These are phyloP conservation scores for Hiodon tergisus DNA, from an alignment of 2,113 vertebrate genomes.

Conservation along the genomic window DNA sequence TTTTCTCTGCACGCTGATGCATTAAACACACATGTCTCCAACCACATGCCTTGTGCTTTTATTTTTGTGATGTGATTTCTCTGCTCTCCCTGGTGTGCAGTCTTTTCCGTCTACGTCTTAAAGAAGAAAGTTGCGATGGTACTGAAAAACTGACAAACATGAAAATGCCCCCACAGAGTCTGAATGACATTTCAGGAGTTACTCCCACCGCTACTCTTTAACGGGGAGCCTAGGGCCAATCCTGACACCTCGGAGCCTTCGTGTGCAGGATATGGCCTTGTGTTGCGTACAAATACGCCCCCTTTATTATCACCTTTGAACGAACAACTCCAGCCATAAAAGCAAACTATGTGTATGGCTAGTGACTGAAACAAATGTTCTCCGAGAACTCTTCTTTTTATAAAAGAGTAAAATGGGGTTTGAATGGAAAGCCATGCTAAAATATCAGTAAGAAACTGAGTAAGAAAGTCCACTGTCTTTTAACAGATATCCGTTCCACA, in stretches of 20 bases:
- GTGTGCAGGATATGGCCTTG: neutral
- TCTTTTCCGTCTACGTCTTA: constrained; percentile 27
- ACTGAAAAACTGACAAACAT: constrained; percentile 2
- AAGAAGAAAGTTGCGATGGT: neutral
- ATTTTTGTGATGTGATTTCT: constrained; percentile 30
- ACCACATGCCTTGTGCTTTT: constrained; percentile 8
- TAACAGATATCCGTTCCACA: no score
- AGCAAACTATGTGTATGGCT: no score
- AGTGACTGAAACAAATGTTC: neutral
- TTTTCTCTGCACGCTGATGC: constrained; percentile 41
- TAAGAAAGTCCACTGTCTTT: neutral
- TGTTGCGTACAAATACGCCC: neutral
- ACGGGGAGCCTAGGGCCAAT: neutral
- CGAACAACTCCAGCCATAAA: neutral
- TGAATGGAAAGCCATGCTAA: no score
- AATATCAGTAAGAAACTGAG: neutral
- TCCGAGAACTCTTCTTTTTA: no score
- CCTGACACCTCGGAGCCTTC: neutral
- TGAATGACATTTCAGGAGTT: neutral
- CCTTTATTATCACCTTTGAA: neutral
- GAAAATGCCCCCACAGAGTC: neutral
- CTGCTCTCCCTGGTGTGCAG: constrained; percentile 32
- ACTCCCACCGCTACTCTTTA: neutral
- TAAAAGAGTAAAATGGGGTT: no score
- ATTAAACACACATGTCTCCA: constrained; percentile 43